phyloP scores from a whole-genome alignment of 2,113 vertebrate species.

The Tringa solitaria region DNA sequence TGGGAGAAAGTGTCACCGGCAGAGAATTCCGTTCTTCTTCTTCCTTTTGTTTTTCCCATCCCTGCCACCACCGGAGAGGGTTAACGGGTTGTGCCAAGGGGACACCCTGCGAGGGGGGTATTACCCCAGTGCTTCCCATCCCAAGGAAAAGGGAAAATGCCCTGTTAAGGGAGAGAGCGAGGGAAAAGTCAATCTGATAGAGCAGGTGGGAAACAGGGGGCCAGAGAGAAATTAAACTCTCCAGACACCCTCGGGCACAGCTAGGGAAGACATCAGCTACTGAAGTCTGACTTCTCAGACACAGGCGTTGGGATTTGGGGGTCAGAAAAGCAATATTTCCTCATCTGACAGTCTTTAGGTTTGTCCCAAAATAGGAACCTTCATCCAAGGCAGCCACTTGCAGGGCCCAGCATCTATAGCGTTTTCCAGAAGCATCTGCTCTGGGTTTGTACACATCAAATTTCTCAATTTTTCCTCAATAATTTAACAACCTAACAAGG shows the following conservation, averaged over 20 bases:
- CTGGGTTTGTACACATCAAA: background rate
- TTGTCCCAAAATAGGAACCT: fast-evolving
- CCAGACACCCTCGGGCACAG: fast-evolving
- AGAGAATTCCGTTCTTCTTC: background rate
- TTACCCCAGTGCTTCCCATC: background rate
- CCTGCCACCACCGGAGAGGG: fast-evolving
- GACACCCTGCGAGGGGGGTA: background rate
- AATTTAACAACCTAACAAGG: background rate
- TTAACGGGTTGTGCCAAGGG: fast-evolving
- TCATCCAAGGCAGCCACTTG: fast-evolving
- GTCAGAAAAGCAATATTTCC: fast-evolving
- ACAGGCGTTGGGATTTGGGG: fast-evolving
- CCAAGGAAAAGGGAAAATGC: background rate
- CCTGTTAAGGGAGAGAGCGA: fast-evolving
- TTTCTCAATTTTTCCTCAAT: background rate
- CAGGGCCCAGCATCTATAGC: fast-evolving
- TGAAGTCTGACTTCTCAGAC: fast-evolving
- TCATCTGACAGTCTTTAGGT: background rate
- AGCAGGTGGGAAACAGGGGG: background rate
- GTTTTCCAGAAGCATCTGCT: background rate
- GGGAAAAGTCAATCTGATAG: background rate
- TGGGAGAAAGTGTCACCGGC: slow-evolving; percentile 15
- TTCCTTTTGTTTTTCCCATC: background rate
- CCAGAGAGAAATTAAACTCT: fast-evolving
- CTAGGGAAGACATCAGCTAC: background rate